Percentiles rank a stretch among this genome's conserved stretches.
phyloP scores from a whole-genome alignment of 2,113 vertebrate species.

The Myotis brandtii region DNA sequence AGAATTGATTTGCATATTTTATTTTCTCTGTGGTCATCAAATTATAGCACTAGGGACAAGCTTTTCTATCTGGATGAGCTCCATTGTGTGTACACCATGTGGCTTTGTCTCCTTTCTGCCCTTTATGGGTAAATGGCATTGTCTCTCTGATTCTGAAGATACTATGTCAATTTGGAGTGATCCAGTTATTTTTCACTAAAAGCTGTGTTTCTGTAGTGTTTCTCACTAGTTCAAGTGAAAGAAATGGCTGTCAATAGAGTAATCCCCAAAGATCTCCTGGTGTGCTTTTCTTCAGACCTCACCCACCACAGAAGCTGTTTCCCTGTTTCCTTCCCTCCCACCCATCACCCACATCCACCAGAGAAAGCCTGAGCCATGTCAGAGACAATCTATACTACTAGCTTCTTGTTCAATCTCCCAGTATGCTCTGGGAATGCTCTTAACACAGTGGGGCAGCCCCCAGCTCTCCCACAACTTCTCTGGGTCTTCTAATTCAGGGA shows the following conservation, averaged over 20 bases:
- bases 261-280: background rate
- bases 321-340: background rate
- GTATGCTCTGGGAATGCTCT: background rate
- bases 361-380: background rate
- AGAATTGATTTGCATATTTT: background rate
- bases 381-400: background rate
- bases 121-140: background rate
- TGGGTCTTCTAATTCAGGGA: background rate
- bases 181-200: background rate
- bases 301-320: background rate
- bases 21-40: background rate
- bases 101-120: background rate
- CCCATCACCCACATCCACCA: background rate
- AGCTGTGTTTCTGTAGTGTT: background rate
- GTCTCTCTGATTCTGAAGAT: slow-evolving; percentile 24
- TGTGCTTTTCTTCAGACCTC: background rate
- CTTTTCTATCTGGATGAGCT: background rate
- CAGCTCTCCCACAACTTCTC: background rate
- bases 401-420: background rate
- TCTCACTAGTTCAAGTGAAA: background rate
- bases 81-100: background rate
- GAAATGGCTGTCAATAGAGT: background rate
- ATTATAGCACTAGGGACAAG: background rate
- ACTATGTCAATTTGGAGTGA: background rate
- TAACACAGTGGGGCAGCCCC: too few relatives aligned